Conservation (phyloP, 1,140 invertebrate genomes). For the Aphaenogaster rudis region DNA sequence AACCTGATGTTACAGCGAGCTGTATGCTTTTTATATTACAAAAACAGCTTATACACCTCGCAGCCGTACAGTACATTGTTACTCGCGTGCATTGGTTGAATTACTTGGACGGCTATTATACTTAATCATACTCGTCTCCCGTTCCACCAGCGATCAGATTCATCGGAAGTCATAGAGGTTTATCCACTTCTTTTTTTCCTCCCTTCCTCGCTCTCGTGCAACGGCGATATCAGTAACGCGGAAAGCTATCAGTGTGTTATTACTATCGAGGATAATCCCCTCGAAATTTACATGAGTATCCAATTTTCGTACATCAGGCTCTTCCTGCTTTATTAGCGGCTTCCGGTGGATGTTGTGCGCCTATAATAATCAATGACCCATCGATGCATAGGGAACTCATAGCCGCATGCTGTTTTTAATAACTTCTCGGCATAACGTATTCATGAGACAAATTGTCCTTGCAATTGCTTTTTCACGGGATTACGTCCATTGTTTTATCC, state of each 20-base stretch:
- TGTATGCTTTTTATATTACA: not conserved
- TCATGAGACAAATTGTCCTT: slow-evolving; percentile 22
- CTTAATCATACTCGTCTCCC: slow-evolving; percentile 64
- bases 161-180: slow-evolving; percentile 66
- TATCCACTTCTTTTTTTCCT: slow-evolving; percentile 15
- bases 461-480: slow-evolving; percentile 17
- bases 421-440: slow-evolving; percentile 21
- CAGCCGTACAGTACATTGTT: slow-evolving; percentile 20
- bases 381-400: slow-evolving; percentile 33
- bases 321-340: slow-evolving; percentile 46
- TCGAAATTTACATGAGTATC: slow-evolving; percentile 65
- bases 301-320: slow-evolving; percentile 63
- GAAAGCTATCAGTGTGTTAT: slow-evolving; percentile 63
- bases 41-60: not conserved
- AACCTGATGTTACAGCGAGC: not conserved
- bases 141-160: slow-evolving; percentile 55
- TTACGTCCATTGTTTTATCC: slow-evolving; percentile 7
- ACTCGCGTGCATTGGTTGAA: slow-evolving; percentile 64
- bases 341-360: slow-evolving; percentile 40
- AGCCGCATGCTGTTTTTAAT: slow-evolving; percentile 31
- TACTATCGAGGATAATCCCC: slow-evolving; percentile 48
- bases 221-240: slow-evolving; percentile 39
- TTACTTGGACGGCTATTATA: slow-evolving; percentile 63
- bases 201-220: not conserved
- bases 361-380: slow-evolving; percentile 45